Conservation (phyloP, 2,888 invertebrate species). For the Scaptomyza cyrtandrae region DNA sequence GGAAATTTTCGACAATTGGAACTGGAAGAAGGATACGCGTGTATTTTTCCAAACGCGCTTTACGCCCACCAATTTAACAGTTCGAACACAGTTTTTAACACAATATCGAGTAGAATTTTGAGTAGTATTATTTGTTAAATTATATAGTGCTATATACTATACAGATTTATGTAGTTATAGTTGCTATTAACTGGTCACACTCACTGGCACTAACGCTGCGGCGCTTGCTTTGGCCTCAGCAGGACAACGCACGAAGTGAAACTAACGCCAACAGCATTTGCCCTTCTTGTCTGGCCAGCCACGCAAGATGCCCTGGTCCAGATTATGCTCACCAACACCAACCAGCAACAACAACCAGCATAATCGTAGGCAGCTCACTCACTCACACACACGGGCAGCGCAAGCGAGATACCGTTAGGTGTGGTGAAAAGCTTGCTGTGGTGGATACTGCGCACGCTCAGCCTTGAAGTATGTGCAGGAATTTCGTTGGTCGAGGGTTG, state of each 20-base stretch:
- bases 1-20: constrained; percentile 66
- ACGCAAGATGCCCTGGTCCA: constrained; percentile 74
- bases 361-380: constrained; percentile 49
- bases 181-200: constrained; percentile 40
- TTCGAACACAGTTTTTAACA: not conserved
- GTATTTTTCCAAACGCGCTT: constrained; percentile 3
- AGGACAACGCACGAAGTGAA: constrained; percentile 84
- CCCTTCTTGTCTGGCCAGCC: constrained; percentile 74
- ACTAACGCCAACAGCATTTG: constrained; percentile 81
- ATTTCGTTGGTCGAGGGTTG: constrained; percentile 75
- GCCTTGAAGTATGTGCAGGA: constrained; percentile 59
- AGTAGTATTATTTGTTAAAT: constrained; percentile 28
- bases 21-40: constrained; percentile 29
- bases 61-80: not conserved
- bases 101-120: constrained; percentile 8
- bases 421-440: constrained; percentile 81
- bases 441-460: constrained; percentile 62
- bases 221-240: constrained; percentile 78
- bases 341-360: constrained; percentile 26
- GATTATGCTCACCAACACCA: constrained; percentile 57
- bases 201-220: constrained; percentile 70
- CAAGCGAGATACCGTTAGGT: constrained; percentile 42
- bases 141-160: constrained; percentile 7
- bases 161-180: constrained; percentile 19
- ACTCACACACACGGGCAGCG: constrained; percentile 30